Evolutionary conservation across 1,140 invertebrate species (phyloP).

Genomic region (Propsilocerus akamusi): DNA sequence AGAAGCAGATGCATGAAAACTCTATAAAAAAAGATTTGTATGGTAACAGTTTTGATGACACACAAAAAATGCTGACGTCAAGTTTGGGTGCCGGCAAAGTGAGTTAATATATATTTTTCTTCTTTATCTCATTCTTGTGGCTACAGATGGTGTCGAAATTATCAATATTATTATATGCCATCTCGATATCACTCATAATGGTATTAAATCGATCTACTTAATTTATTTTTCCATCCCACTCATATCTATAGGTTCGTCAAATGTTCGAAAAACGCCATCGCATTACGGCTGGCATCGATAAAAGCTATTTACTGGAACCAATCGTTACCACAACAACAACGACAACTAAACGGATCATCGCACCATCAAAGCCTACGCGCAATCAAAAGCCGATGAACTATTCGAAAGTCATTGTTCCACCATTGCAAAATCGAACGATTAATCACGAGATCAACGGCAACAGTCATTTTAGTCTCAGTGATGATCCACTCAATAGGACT

Average conservation of each 20-base stretch:
- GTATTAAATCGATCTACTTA: not conserved
- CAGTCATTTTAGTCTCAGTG: not conserved
- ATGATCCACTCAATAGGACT: not conserved
- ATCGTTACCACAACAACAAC: conserved; percentile 20
- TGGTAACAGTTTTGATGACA: not conserved
- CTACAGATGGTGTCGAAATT: no score
- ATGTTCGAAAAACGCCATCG: conserved; percentile 59
- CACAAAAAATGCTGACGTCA: not conserved
- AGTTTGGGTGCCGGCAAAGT: not conserved
- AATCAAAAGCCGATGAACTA: not conserved
- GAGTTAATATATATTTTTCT: not conserved
- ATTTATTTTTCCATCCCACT: not conserved
- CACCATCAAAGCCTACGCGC: not conserved
- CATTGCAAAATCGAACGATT: not conserved
- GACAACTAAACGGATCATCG: not conserved
- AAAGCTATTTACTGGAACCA: conserved; percentile 63
- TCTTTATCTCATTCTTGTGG: not conserved
- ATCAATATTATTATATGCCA: no score
- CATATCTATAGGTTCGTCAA: conserved; percentile 49
- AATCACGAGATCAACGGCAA: not conserved
- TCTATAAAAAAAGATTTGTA: conserved; percentile 18
- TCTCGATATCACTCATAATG: no score
- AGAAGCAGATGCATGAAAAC: conserved; percentile 50
- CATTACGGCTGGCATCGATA: conserved; percentile 52
- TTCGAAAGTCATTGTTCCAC: not conserved